These are phyloP conservation scores for Lamellibrachia satsuma DNA, from an alignment of 2,888 invertebrate genomes.

Conservation along the genomic window DNA sequence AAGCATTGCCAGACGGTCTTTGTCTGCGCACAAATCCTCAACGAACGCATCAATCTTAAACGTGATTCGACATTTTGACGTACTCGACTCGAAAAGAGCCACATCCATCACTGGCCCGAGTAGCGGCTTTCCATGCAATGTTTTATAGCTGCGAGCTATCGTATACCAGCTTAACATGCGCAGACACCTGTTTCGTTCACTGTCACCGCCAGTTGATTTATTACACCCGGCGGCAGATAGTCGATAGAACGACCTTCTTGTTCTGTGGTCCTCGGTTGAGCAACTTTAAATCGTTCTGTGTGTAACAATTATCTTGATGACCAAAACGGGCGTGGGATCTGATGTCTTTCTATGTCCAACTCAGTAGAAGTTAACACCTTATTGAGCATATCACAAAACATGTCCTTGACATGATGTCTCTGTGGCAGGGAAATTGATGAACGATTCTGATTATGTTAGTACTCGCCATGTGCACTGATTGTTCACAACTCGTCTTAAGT, in stretches of 20 bases:
- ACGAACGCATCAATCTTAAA: neutral
- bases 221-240: neutral
- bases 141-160: neutral
- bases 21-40: slow-evolving; percentile 2
- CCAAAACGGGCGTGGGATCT: neutral
- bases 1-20: neutral
- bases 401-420: neutral
- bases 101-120: neutral
- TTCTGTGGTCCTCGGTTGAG: neutral
- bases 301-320: slow-evolving; percentile 17
- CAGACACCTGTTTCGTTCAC: neutral
- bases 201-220: neutral
- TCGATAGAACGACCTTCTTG: neutral
- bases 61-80: neutral
- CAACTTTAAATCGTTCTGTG: slow-evolving; percentile 9
- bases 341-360: neutral
- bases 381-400: neutral
- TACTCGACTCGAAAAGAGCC: slow-evolving; percentile 5
- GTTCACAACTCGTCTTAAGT: neutral
- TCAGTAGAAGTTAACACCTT: neutral
- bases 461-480: neutral
- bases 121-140: neutral
- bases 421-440: neutral
- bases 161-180: slow-evolving; percentile 7
- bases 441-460: neutral